Base-by-base conservation (phyloP, 2,888 invertebrate genomes). In the Dryomyza anilis region DNA sequence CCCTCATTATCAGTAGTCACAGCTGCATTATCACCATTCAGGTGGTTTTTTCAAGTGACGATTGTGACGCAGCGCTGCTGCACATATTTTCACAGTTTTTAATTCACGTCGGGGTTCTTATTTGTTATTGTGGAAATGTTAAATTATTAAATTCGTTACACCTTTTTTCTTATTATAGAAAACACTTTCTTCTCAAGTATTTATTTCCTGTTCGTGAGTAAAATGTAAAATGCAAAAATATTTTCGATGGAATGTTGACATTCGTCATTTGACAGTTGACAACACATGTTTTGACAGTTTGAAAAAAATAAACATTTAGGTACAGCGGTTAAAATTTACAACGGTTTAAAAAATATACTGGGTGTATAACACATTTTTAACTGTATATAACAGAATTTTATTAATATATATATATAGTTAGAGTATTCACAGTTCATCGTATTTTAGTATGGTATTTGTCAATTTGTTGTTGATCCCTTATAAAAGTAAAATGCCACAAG, bases 211-310 rank as follows among this genome's bases (percentile, higher is more conserved):
- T 25, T 2, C 66, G 64, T 68, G 56, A 68, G 64, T 62, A 63
- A 62, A 60, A 67, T 70, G 65, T 56, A 65, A 67, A 63, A 63
- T 23, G n/a, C n/a, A n/a, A n/a, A n/a, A n/a, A n/a, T n/a, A n/a
- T 36, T 65, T 59, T 53, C 23, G n/a, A 2, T 16, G 36, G 33
- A 64, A 63, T 65, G 53, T 65, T 64, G 58, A 57, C 60, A 39
- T 56, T 53, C 58, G 29, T 55, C 56, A 14, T n/a, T n/a, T n/a
- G n/a, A n/a, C n/a, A n/a, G n/a, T n/a, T n/a, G n/a, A n/a, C n/a
- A n/a, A n/a, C 27, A 25, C 8, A 5, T 61, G 52, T 61, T 23
- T 45, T 53, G 50, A 50, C 50, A 50, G 50, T 50, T 16, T 27
- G 10, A 25, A 12, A 5, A 30, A 55, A 21, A 48, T 33, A 10